Evolutionary conservation across 2,888 invertebrate genomes (phyloP).

Genomic region (Artemia sinica): DNA sequence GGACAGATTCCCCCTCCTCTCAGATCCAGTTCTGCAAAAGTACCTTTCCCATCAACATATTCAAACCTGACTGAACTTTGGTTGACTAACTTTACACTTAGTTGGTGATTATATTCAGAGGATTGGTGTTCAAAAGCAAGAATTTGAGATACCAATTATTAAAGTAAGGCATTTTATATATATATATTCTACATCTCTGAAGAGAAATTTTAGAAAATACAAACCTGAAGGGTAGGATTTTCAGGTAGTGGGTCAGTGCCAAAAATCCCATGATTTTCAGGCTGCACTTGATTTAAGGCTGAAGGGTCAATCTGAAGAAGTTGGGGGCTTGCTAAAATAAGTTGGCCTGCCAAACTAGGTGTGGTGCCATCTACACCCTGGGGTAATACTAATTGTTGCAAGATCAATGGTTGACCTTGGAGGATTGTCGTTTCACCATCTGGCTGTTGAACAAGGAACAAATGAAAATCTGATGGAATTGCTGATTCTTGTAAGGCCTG

Average conservation of each 20-base stretch:
- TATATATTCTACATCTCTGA: too few species aligned
- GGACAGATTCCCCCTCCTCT: too few species aligned
- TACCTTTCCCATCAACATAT: too few species aligned
- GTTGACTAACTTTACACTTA: too few species aligned
- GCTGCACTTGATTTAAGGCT: constrained; percentile 7
- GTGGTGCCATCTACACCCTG: constrained; percentile 1
- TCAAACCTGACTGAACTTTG: too few species aligned
- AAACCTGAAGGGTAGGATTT: not conserved
- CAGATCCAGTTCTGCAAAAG: too few species aligned
- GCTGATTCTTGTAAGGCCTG: constrained; percentile 12
- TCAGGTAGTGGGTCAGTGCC: not conserved
- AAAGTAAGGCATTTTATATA: too few species aligned
- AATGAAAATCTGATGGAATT: constrained; percentile 2
- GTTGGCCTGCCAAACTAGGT: constrained; percentile 1
- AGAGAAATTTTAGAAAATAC: too few species aligned
- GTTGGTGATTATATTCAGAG: too few species aligned
- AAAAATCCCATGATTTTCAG: not conserved
- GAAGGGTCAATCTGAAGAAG: constrained; percentile 2
- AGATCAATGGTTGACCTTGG: constrained; percentile 7
- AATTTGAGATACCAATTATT: too few species aligned
- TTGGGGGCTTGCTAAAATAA: not conserved
- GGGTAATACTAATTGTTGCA: constrained; percentile 1
- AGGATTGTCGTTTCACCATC: constrained; percentile 14
- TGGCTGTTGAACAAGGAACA: constrained; percentile 6
- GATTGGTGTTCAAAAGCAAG: too few species aligned